A percentile compares a stretch with the other conserved stretches of the same genome.
phyloP scores from a whole-genome alignment of 1,140 invertebrate species.

The Brachionus plicatilis region DNA sequence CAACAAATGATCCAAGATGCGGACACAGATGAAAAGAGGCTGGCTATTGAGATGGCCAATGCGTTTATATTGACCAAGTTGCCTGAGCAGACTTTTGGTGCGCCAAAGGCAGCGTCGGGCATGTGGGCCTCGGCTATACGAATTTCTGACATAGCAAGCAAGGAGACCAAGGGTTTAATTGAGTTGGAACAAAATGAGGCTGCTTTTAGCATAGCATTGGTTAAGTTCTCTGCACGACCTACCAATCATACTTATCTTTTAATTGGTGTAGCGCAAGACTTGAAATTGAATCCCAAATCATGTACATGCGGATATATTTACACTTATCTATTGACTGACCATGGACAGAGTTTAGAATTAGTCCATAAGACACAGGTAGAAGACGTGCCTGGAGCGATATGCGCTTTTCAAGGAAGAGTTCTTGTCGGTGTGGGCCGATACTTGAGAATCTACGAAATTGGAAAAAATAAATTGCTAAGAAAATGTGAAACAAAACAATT shows the following conservation, averaged over 20 bases:
- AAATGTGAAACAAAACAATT: constrained; percentile 99
- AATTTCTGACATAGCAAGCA: constrained; percentile 79
- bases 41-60: constrained; percentile 92
- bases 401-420: constrained; percentile 81
- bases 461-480: constrained; percentile 87
- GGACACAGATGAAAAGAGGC: constrained; percentile 84
- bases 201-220: constrained; percentile 68
- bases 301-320: constrained; percentile 75
- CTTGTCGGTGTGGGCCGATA: constrained; percentile 85
- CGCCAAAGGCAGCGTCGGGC: constrained; percentile 87
- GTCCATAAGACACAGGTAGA: constrained; percentile 89
- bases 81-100: constrained; percentile 83
- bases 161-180: constrained; percentile 72
- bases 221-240: constrained; percentile 66
- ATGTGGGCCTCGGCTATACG: constrained; percentile 94
- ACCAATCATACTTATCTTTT: constrained; percentile 71
- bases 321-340: constrained; percentile 67
- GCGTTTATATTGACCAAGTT: constrained; percentile 89
- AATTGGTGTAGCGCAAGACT: constrained; percentile 82
- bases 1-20: constrained; percentile 77
- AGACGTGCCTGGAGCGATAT: constrained; percentile 73
- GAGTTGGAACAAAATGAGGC: constrained; percentile 92
- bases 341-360: constrained; percentile 75
- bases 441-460: constrained; percentile 88
- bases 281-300: constrained; percentile 77